Percentiles rank a stretch among this genome's conserved stretches.
These are phyloP conservation scores for Crocallis elinguaria DNA, from an alignment of 2,888 invertebrate genomes.

Conservation along the genomic window DNA sequence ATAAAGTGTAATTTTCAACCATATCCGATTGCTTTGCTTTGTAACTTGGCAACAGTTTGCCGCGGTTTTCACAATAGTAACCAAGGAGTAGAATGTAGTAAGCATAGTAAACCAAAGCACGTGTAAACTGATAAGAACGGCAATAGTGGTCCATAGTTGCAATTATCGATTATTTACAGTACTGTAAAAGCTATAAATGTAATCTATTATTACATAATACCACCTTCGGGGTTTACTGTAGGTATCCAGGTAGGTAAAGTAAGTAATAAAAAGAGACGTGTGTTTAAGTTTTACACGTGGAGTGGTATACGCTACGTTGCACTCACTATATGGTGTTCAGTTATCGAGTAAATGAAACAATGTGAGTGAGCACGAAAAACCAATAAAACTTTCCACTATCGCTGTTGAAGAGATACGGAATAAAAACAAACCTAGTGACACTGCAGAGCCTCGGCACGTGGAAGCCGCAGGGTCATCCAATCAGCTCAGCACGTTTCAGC, in stretches of 20 bases:
- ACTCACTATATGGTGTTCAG: slow-evolving; percentile 48
- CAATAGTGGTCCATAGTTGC: slow-evolving; percentile 50
- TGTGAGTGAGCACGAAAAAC: slow-evolving; percentile 67
- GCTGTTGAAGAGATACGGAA: slow-evolving; percentile 56
- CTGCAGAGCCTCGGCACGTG: slow-evolving; percentile 58
- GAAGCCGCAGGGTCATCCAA: slow-evolving; percentile 44
- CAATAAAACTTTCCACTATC: slow-evolving; percentile 72
- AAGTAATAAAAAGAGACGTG: slow-evolving; percentile 46
- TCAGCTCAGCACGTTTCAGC: slow-evolving; percentile 41
- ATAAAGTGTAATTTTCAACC: slow-evolving; percentile 3
- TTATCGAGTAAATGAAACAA: slow-evolving; percentile 68
- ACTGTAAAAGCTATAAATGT: slow-evolving; percentile 55
- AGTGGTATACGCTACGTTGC: slow-evolving; percentile 40
- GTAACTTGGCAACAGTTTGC: slow-evolving; percentile 12
- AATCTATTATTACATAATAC: slow-evolving; percentile 61
- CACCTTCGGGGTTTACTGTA: slow-evolving; percentile 30
- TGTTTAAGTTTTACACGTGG: slow-evolving; percentile 60
- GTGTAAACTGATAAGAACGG: slow-evolving; percentile 65
- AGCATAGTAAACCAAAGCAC: slow-evolving; percentile 63
- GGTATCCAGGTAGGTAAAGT: slow-evolving; percentile 34
- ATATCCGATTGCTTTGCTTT: slow-evolving; percentile 5
- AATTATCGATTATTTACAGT: slow-evolving; percentile 64
- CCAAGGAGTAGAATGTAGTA: slow-evolving; percentile 42
- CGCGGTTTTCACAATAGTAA: slow-evolving; percentile 41
- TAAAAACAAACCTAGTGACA: slow-evolving; percentile 56